Evolutionary conservation across 2,797 vertebrate species (phyloP), one percentile per base, ranked within the genome.

Genomic region (Chaenodraco wilsoni): DNA sequence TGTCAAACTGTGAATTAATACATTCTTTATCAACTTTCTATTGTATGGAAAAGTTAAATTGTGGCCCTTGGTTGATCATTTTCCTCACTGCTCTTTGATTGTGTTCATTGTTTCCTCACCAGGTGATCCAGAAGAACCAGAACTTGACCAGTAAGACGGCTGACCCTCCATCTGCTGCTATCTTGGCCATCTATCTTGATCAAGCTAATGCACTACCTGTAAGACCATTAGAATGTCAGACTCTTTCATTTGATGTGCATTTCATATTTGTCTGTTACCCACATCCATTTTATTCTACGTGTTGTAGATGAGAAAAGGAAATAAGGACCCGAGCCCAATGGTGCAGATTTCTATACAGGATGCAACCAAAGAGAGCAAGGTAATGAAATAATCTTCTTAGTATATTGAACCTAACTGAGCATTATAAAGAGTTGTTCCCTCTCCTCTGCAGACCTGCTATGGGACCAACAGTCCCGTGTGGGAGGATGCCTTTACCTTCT

Each of bases 401-500:
- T 50, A 14, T 7, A 40, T 69, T 11, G 45, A 49, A 12, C 31
- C 7, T 21, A 65, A 44, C 9, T 33, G 17, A 45, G 23, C 13
- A 16, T 63, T 15, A 56, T 40, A 17, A 58, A 33, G 0, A 14
- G 0, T 31, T 69, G 3, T 65, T 0, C 16, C 51, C 45, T 78
- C 9, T 52, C 31, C 13, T 45, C 69, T 66, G 23, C 77, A 99
- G 97, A 94, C 95, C 4, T 89, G 94, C 71, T 96, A 95, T 3
- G 94, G 90, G 43, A 96, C 93, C 27, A 95, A 84, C 61, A 86
- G 71, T 72, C 97, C 97, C 0, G 90, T 94, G 37, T 99, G 97
- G 97, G 96, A 97, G 55, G 96, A 96, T 2, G 97, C 97, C 3
- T 98, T 98, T 82, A 97, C 96, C 15, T 98, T 98, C 89, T 99